Evolutionary conservation across 2,888 invertebrate genomes (phyloP).

Genomic region (Ctenicera cuprea): DNA sequence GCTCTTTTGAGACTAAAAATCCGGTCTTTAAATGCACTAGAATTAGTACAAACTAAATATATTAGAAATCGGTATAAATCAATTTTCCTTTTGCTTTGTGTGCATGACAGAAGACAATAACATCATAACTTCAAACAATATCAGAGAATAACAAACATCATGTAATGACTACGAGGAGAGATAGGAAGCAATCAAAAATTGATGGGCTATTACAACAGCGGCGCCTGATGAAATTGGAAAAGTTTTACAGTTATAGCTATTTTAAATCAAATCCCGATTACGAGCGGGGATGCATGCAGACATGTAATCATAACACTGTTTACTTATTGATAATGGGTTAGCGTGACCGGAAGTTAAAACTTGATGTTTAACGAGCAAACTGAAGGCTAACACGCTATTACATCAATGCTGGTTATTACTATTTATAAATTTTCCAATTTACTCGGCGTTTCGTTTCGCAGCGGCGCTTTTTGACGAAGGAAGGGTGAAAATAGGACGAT

Average conservation of each 20-base stretch:
- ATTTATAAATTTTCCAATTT: conserved; percentile 46
- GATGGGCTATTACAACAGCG: conserved; percentile 63
- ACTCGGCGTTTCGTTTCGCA: conserved; percentile 21
- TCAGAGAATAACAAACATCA: conserved; percentile 42
- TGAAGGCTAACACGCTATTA: conserved; percentile 59
- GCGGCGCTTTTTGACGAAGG: conserved; percentile 25
- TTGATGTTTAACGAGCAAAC: conserved; percentile 61
- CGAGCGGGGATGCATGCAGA: conserved; percentile 58
- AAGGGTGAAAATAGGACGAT: conserved; percentile 37
- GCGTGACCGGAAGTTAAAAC: conserved; percentile 61
- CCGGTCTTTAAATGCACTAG: no score
- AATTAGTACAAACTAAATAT: no score
- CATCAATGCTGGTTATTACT: conserved; percentile 43
- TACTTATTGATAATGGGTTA: conserved; percentile 58
- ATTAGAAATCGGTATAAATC: not conserved
- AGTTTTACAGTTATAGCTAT: conserved; percentile 68
- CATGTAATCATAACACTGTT: conserved; percentile 59
- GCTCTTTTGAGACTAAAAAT: no score
- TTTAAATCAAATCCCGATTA: conserved; percentile 63
- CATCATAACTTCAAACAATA: conserved; percentile 49
- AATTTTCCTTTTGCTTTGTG: not conserved
- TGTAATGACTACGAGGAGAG: conserved; percentile 48
- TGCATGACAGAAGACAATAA: conserved; percentile 50
- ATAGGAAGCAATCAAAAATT: conserved; percentile 66
- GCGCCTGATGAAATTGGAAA: conserved; percentile 70